A percentile compares a stretch with the other conserved stretches of the same genome.
Conservation (phyloP, 2,888 invertebrate genomes). For the Bellardia bayeri region DNA sequence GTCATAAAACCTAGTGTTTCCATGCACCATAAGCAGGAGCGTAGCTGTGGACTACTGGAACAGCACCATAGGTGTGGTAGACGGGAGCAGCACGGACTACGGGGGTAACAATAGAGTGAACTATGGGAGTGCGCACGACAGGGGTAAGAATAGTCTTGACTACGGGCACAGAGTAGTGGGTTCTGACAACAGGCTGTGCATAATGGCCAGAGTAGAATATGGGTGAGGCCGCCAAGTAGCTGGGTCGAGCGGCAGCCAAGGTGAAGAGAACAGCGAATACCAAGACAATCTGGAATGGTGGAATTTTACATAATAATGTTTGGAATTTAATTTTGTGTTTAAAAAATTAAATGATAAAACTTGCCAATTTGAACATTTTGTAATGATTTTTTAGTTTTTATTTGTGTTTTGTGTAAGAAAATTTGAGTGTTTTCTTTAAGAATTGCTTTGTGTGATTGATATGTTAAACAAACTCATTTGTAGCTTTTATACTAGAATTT, state of each 20-base stretch:
- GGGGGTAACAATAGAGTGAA: neutral
- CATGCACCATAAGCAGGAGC: neutral
- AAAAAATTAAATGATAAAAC: conserved; percentile 38
- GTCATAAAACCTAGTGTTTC: neutral
- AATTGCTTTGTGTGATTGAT: conserved; percentile 65
- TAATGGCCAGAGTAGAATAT: neutral
- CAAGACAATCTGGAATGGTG: conserved; percentile 59
- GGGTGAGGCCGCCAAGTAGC: neutral
- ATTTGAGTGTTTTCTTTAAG: conserved; percentile 14
- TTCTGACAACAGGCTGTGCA: neutral
- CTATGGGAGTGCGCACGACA: neutral
- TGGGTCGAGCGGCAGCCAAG: conserved; percentile 78
- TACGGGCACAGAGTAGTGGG: conserved; percentile 8
- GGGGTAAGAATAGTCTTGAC: neutral
- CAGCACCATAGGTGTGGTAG: neutral
- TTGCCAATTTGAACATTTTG: conserved; percentile 78
- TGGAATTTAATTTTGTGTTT: neutral
- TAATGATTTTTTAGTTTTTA: neutral
- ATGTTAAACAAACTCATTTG: conserved; percentile 18
- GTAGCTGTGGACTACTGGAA: neutral
- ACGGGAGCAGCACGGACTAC: neutral
- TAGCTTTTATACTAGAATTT: conserved; percentile 69
- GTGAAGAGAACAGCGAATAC: conserved; percentile 79
- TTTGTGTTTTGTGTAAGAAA: no score
- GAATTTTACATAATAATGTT: neutral